A percentile compares a stretch with the other conserved stretches of the same genome.
Conservation (phyloP, 2,888 invertebrate species). For the Melanophora roralis region DNA sequence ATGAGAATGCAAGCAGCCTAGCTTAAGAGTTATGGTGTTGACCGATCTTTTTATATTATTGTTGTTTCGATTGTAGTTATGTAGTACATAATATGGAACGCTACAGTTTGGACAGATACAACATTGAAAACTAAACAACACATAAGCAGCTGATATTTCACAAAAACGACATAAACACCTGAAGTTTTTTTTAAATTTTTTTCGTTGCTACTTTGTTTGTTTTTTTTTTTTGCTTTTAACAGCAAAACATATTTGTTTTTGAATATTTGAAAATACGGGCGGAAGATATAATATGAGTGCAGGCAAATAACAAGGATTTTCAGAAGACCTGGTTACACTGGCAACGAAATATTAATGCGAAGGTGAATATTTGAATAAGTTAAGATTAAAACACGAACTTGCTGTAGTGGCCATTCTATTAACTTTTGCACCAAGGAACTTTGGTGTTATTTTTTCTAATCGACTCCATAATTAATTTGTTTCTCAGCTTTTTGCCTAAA, state of each 20-base stretch:
- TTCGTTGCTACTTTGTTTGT: conserved; percentile 3
- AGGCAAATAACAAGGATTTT: conserved; percentile 47
- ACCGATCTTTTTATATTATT: neutral
- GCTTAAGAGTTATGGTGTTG: conserved; percentile 3
- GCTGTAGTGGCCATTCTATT: too few species aligned
- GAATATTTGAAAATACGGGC: neutral
- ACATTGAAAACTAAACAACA: conserved; percentile 57
- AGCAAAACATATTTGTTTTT: conserved; percentile 26
- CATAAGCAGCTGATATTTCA: conserved; percentile 75
- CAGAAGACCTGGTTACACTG: neutral
- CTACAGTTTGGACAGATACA: conserved; percentile 54
- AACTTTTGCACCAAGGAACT: too few species aligned
- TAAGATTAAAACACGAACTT: too few species aligned
- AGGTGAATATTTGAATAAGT: too few species aligned
- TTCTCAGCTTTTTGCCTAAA: too few species aligned
- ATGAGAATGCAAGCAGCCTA: neutral
- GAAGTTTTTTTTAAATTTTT: conserved; percentile 26
- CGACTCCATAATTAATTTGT: too few species aligned
- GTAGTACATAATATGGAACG: conserved; percentile 6
- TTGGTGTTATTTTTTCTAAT: too few species aligned
- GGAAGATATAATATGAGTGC: conserved; percentile 28
- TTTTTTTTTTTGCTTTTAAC: neutral
- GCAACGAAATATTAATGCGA: neutral
- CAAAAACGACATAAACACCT: conserved; percentile 74
- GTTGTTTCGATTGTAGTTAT: neutral